Evolutionary conservation across 53 echinoderm and acorn worm genomes (phyloP).

Genomic region (Temnopleurus reevesii): DNA sequence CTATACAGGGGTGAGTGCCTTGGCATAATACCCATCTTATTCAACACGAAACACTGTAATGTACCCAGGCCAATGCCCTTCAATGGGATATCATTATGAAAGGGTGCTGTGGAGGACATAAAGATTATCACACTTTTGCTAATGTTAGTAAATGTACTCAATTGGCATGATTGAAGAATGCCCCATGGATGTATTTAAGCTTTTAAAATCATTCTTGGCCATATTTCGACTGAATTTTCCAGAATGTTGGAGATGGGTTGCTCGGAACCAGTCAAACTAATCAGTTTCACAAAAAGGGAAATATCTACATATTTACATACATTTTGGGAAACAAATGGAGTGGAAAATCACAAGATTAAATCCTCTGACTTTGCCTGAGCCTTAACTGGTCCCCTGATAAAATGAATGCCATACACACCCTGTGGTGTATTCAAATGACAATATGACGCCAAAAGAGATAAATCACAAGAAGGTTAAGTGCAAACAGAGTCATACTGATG

Average conservation of each 20-base stretch:
- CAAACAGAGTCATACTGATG: background rate
- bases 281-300: too few species aligned
- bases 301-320: too few species aligned
- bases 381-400: background rate
- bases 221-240: too few species aligned
- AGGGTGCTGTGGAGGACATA: background rate
- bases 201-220: too few species aligned
- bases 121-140: background rate
- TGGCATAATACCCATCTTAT: too few species aligned
- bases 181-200: background rate
- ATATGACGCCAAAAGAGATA: background rate
- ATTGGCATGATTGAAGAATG: background rate
- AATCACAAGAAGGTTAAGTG: background rate
- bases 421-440: background rate
- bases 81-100: background rate
- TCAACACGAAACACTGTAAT: background rate
- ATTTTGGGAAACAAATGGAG: too few species aligned
- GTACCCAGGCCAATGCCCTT: background rate
- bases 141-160: background rate
- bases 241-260: too few species aligned
- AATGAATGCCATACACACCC: background rate
- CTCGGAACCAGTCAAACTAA: too few species aligned
- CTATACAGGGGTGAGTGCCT: too few species aligned
- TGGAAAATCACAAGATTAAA: too few species aligned
- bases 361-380: background rate